A percentile compares a stretch with the other conserved stretches of the same genome.
These are phyloP conservation scores for Macquaria australasica DNA, from an alignment of 2,113 vertebrate genomes.

Conservation along the genomic window DNA sequence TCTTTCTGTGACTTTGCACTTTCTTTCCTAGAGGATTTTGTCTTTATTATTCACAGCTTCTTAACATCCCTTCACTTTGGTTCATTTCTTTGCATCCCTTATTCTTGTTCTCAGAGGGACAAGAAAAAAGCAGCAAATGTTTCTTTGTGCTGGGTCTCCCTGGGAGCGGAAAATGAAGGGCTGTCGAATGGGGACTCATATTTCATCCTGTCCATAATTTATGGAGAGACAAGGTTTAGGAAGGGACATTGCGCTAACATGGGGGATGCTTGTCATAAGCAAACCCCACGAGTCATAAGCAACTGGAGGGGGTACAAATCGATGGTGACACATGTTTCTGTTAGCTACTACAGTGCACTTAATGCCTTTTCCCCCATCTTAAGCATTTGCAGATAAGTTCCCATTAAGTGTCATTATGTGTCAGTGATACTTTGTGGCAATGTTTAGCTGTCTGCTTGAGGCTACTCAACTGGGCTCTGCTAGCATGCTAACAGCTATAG, in stretches of 20 bases:
- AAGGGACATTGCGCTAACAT: slow-evolving; percentile 68
- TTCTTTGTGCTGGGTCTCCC: slow-evolving; percentile 56
- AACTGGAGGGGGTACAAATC: slow-evolving; percentile 60
- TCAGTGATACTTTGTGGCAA: slow-evolving; percentile 20
- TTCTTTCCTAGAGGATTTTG: slow-evolving; percentile 29
- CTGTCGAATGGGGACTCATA: slow-evolving; percentile 64
- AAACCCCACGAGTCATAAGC: slow-evolving; percentile 69
- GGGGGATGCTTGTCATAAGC: slow-evolving; percentile 65
- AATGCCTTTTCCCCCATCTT: slow-evolving; percentile 33
- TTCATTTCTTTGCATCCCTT: slow-evolving; percentile 30
- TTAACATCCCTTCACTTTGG: slow-evolving; percentile 40
- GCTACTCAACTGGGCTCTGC: slow-evolving; percentile 1
- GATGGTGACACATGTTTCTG: slow-evolving; percentile 71
- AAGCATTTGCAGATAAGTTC: slow-evolving; percentile 43
- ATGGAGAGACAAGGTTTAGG: slow-evolving; percentile 69
- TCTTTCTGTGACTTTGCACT: slow-evolving; percentile 61
- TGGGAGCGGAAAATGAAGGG: slow-evolving; percentile 67
- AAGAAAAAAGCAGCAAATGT: slow-evolving; percentile 43
- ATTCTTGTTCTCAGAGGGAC: slow-evolving; percentile 34
- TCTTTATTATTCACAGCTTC: slow-evolving; percentile 47
- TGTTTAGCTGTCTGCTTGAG: slow-evolving; percentile 33
- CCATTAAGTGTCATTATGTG: slow-evolving; percentile 41
- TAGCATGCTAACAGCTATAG: not conserved
- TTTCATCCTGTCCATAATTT: slow-evolving; percentile 80
- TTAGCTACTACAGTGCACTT: slow-evolving; percentile 27